Evolutionary conservation across 2,797 vertebrate genomes (phyloP).

Genomic region (Gymnodraco acuticeps): DNA sequence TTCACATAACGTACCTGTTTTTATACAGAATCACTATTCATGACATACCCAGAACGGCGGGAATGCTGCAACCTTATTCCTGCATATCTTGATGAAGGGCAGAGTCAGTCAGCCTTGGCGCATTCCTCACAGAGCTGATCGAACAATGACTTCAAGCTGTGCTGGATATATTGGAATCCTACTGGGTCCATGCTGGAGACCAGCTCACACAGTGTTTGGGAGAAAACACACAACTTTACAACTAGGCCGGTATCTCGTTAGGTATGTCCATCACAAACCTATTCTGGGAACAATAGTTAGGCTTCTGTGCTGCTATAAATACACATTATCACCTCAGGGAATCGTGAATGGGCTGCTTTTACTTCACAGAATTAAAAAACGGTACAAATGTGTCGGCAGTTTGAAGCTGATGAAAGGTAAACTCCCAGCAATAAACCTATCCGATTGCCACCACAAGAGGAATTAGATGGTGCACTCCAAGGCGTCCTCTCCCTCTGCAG

Average conservation of each 20-base stretch:
- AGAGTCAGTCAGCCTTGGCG: constrained; percentile 66
- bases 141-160: constrained; percentile 82
- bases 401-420: constrained; percentile 31
- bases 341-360: not conserved
- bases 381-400: constrained; percentile 8
- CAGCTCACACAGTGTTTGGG: constrained; percentile 43
- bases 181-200: constrained; percentile 75
- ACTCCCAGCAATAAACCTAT: constrained; percentile 36
- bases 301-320: constrained; percentile 53
- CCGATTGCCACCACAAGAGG: constrained; percentile 15
- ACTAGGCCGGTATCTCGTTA: constrained; percentile 58
- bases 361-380: constrained; percentile 19
- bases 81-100: constrained; percentile 64
- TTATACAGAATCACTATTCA: constrained; percentile 63
- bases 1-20: constrained; percentile 42
- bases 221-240: constrained; percentile 53
- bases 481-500: constrained; percentile 53
- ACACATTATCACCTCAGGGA: constrained; percentile 42
- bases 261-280: constrained; percentile 62
- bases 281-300: constrained; percentile 55
- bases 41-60: constrained; percentile 27
- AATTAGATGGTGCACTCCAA: constrained; percentile 54
- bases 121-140: constrained; percentile 72
- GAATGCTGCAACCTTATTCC: constrained; percentile 46
- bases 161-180: constrained; percentile 84